Conservation (phyloP, 2,113 vertebrate genomes). For the Hyperopisus bebe region DNA sequence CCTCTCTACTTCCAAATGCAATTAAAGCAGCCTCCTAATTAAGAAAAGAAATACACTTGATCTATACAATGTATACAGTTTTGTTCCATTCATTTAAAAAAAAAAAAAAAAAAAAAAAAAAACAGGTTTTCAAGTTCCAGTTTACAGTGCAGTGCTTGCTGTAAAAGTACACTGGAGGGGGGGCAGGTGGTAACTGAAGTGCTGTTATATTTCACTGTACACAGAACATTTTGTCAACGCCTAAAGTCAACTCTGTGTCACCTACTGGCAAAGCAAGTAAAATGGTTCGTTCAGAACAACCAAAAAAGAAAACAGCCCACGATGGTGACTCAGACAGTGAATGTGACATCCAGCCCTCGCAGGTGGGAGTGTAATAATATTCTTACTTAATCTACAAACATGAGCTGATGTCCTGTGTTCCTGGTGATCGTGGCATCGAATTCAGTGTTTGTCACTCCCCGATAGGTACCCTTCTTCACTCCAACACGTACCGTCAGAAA, state of each 20-base stretch:
- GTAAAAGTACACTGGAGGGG: neutral
- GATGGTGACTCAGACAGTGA: slow-evolving; percentile 8
- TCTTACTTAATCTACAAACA: neutral
- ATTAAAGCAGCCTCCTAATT: neutral
- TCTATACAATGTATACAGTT: neutral
- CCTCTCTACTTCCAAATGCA: neutral
- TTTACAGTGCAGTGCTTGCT: neutral
- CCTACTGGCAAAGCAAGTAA: neutral
- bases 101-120: neutral
- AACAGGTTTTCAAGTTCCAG: neutral
- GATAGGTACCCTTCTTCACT: slow-evolving; percentile 3
- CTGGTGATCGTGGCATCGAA: neutral
- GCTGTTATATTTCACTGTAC: neutral
- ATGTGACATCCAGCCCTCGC: slow-evolving; percentile 31
- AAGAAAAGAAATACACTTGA: neutral
- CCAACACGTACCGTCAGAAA: neutral
- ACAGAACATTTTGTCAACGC: neutral
- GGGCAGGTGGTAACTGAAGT: neutral
- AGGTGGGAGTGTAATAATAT: slow-evolving; percentile 19
- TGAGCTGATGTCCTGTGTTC: neutral
- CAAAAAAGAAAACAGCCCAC: neutral
- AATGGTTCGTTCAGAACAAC: neutral
- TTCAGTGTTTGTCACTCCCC: neutral
- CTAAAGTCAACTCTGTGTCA: slow-evolving; percentile 4
- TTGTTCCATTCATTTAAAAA: neutral